Evolutionary conservation across 2,888 invertebrate species (phyloP).

Genomic region (Cloeon dipterum): DNA sequence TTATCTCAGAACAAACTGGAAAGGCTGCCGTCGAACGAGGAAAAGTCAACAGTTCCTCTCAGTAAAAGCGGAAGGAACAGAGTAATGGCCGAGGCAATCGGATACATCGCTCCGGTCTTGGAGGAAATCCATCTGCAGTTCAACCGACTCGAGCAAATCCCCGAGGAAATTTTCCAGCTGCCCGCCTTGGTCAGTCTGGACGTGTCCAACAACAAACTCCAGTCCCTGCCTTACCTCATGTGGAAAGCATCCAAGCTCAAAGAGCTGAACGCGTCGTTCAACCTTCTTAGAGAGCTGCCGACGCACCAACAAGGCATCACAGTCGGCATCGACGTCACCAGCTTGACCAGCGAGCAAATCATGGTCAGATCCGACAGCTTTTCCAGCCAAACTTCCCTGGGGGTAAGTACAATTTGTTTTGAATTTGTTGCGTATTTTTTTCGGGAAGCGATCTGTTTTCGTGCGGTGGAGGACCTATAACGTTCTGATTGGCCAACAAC

Average conservation of each 20-base stretch:
- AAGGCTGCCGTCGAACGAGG: conserved; percentile 32
- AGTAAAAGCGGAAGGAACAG: background rate
- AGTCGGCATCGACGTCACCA: background rate
- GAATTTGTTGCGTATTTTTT: too few relatives aligned
- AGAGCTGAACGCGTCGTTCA: conserved; percentile 75
- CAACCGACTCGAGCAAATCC: conserved; percentile 63
- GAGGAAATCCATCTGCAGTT: conserved; percentile 83
- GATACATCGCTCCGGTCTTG: conserved; percentile 48
- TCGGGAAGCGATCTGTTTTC: too few relatives aligned
- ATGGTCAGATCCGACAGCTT: too few relatives aligned
- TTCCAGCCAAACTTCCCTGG: too few relatives aligned
- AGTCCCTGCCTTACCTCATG: conserved; percentile 54
- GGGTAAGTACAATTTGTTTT: too few relatives aligned
- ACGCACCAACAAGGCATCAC: conserved; percentile 7
- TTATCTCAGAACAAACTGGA: conserved; percentile 76
- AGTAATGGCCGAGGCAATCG: conserved; percentile 1
- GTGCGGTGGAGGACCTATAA: too few relatives aligned
- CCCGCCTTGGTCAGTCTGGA: conserved; percentile 61
- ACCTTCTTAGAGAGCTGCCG: conserved; percentile 54
- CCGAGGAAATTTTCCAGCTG: conserved; percentile 58
- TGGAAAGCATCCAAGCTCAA: conserved; percentile 71
- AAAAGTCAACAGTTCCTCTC: conserved; percentile 5
- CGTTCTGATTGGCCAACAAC: too few relatives aligned
- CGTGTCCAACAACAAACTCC: conserved; percentile 83
- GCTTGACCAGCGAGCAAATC: background rate